phyloP scores from a whole-genome alignment of 2,888 invertebrate species.

The Cacoxenus indagator region DNA sequence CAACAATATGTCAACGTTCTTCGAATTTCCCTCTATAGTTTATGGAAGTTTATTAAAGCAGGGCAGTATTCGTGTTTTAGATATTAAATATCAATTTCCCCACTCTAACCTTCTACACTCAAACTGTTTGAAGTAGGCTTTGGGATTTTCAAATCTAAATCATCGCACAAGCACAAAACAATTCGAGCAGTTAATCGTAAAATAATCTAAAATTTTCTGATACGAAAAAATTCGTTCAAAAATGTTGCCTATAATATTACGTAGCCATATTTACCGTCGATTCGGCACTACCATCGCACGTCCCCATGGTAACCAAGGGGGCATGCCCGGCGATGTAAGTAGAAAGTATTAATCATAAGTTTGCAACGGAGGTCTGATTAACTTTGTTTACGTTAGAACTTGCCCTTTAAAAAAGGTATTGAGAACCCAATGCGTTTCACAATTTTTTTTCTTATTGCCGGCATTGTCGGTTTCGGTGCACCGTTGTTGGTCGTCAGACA shows the following conservation, averaged over 20 bases:
- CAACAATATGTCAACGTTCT: too few relatives aligned
- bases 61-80: too few relatives aligned
- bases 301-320: constrained; percentile 15
- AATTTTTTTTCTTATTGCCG: constrained; percentile 42
- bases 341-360: neutral
- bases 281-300: neutral
- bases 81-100: too few relatives aligned
- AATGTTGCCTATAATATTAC: too few relatives aligned
- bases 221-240: too few relatives aligned
- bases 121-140: constrained; percentile 30
- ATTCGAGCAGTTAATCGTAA: too few relatives aligned
- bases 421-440: constrained; percentile 55
- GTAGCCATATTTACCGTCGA: neutral
- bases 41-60: too few relatives aligned
- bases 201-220: too few relatives aligned
- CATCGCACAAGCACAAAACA: too few relatives aligned
- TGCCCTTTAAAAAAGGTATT: constrained; percentile 48
- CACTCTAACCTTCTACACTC: too few relatives aligned
- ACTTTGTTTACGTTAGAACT: neutral
- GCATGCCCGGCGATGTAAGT: constrained; percentile 56
- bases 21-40: too few relatives aligned
- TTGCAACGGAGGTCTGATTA: neutral
- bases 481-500: constrained; percentile 52
- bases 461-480: constrained; percentile 54
- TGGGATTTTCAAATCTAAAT: neutral